phyloP scores from a whole-genome alignment of 1,140 invertebrate genomes.

The Hypothenemus hampei region DNA sequence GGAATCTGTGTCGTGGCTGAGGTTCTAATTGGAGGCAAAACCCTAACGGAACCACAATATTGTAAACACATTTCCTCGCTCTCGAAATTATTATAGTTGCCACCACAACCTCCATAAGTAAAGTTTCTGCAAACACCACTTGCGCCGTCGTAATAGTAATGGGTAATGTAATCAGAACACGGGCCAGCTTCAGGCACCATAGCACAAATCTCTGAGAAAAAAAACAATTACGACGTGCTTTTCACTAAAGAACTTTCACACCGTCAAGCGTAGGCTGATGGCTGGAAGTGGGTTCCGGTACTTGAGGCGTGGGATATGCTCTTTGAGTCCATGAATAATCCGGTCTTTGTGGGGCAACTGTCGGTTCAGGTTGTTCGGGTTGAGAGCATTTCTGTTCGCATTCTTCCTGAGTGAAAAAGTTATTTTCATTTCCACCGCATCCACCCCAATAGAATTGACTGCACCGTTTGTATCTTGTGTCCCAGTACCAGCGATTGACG shows the following conservation, averaged over 20 bases:
- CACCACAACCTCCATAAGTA: conserved; percentile 75
- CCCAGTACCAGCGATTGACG: conserved; percentile 76
- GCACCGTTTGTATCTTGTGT: conserved; percentile 66
- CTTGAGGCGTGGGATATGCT: neutral
- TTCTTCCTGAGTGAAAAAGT: conserved; percentile 63
- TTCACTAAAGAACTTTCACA: neutral
- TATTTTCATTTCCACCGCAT: conserved; percentile 77
- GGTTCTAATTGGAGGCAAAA: neutral
- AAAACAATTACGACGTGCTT: neutral
- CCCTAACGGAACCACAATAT: conserved; percentile 54
- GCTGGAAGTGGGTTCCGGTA: conserved; percentile 6
- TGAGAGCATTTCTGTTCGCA: conserved; percentile 58
- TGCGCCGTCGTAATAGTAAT: conserved; percentile 75
- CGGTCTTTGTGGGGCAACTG: conserved; percentile 14
- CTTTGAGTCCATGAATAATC: no score
- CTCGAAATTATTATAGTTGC: conserved; percentile 83
- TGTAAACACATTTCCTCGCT: conserved; percentile 70
- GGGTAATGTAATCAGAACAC: conserved; percentile 55
- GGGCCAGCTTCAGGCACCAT: conserved; percentile 61
- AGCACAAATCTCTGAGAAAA: conserved; percentile 65
- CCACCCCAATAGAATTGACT: conserved; percentile 76
- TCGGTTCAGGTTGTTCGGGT: conserved; percentile 6
- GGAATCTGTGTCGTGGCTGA: no score
- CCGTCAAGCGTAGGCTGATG: conserved; percentile 8
- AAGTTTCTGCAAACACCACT: conserved; percentile 79